phyloP scores from a whole-genome alignment of 2,888 invertebrate genomes.

The Tenthredo livida region DNA sequence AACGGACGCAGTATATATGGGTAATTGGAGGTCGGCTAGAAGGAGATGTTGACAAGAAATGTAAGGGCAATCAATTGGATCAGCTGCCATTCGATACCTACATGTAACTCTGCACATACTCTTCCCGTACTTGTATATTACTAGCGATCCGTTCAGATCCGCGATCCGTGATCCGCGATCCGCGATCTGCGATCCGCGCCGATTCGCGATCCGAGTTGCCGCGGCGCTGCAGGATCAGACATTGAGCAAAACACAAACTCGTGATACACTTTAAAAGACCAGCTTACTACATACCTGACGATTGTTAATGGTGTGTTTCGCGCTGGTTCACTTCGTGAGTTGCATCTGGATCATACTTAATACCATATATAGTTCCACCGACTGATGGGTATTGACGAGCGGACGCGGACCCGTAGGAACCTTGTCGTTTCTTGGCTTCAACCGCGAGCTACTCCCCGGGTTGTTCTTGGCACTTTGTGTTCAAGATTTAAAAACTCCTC shows the following conservation, averaged over 20 bases:
- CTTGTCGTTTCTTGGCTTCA: slow-evolving; percentile 38
- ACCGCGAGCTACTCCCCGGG: not conserved
- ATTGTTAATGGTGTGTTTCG: slow-evolving; percentile 53
- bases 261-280: slow-evolving; percentile 45
- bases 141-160: not conserved
- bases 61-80: slow-evolving; percentile 54
- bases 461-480: slow-evolving; percentile 12
- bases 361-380: slow-evolving; percentile 39
- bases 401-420: slow-evolving; percentile 53
- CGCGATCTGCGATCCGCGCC: not conserved
- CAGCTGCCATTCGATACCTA: slow-evolving; percentile 43
- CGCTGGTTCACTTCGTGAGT: slow-evolving; percentile 50
- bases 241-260: slow-evolving; percentile 36
- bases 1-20: slow-evolving; percentile 44
- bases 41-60: slow-evolving; percentile 52
- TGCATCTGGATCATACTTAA: slow-evolving; percentile 47
- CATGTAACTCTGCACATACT: not conserved
- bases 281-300: slow-evolving; percentile 49
- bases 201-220: not conserved
- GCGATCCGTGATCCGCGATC: not conserved
- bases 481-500: not conserved
- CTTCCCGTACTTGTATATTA: slow-evolving; percentile 14
- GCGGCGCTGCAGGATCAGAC: not conserved
- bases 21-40: slow-evolving; percentile 52
- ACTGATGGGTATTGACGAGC: slow-evolving; percentile 37